Evolutionary conservation across 2,113 vertebrate genomes (phyloP).

Genomic region (Mionectes macconnelli): DNA sequence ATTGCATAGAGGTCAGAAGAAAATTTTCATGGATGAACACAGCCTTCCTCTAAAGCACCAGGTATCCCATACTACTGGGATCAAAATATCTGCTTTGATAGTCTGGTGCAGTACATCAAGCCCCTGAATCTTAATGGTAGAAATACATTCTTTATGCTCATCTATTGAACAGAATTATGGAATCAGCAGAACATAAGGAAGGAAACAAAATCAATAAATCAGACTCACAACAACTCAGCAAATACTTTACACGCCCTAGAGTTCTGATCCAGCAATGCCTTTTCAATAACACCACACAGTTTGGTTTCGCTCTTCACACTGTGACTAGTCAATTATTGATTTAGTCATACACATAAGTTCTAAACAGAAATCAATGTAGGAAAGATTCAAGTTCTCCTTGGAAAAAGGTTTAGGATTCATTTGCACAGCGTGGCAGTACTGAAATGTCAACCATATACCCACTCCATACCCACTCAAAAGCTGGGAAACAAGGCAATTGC

Average conservation of each 20-base stretch:
- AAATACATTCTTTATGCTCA: not conserved
- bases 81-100: not conserved
- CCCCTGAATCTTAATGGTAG: not conserved
- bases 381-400: not conserved
- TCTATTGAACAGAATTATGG: not conserved
- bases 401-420: not conserved
- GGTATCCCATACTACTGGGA: not conserved
- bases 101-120: not conserved
- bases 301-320: not conserved
- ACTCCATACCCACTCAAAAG: not conserved
- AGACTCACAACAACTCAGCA: not conserved
- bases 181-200: not conserved
- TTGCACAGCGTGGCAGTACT: not conserved
- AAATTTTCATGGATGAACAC: not conserved
- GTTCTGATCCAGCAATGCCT: not conserved
- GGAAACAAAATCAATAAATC: slow-evolving; percentile 16
- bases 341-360: not conserved
- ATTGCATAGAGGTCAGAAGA: slow-evolving; percentile 8
- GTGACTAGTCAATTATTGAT: not conserved
- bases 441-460: not conserved
- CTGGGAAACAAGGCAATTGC: not conserved
- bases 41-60: not conserved
- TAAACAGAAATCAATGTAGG: not conserved
- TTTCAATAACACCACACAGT: not conserved
- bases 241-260: not conserved